phyloP scores from a whole-genome alignment of 2,113 vertebrate genomes.

The Indicator indicator region DNA sequence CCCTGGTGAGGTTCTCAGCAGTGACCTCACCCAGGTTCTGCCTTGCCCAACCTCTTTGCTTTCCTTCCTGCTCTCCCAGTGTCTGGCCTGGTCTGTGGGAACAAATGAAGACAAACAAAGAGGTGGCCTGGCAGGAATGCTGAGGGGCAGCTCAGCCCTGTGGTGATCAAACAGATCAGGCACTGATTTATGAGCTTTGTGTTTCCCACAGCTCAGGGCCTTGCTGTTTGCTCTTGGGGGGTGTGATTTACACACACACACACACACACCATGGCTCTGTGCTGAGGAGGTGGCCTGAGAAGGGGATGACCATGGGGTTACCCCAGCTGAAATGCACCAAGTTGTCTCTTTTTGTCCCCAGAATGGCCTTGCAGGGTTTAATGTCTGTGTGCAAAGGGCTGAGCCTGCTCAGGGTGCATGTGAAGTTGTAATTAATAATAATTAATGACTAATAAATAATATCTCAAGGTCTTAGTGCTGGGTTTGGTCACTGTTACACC shows the following conservation, averaged over 20 bases:
- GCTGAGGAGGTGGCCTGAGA: background rate
- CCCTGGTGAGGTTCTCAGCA: background rate
- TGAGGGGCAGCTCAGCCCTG: background rate
- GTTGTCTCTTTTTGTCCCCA: background rate
- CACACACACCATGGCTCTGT: accelerated
- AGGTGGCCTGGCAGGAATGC: background rate
- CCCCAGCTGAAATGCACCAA: accelerated
- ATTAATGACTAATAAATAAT: background rate
- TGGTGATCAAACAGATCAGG: background rate
- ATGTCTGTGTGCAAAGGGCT: accelerated
- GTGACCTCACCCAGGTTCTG: accelerated
- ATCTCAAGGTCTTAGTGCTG: too few relatives aligned
- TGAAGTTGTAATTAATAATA: too few relatives aligned
- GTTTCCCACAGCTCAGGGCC: background rate
- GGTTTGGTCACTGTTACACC: background rate
- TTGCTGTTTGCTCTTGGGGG: background rate
- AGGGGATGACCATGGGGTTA: accelerated
- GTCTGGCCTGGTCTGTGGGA: background rate
- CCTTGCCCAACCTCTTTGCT: too few relatives aligned
- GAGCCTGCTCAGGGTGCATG: background rate
- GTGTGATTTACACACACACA: background rate
- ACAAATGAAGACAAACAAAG: background rate
- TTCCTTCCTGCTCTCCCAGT: background rate
- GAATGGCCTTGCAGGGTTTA: accelerated
- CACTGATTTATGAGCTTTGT: background rate